Evolutionary conservation across 2,113 vertebrate species (phyloP).

Genomic region (Chaetura pelagica): DNA sequence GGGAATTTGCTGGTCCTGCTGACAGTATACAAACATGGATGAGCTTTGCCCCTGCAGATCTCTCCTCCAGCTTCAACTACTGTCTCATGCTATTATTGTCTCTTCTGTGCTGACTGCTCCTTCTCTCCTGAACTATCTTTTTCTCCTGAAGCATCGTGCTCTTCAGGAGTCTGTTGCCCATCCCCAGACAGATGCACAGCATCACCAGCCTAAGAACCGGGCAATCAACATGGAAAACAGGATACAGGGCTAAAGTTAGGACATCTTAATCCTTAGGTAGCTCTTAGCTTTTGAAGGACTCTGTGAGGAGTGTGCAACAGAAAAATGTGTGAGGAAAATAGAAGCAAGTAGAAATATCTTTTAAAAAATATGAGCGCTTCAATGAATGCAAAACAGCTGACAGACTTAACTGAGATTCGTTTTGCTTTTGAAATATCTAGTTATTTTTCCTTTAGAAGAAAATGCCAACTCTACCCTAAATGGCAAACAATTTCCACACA

Average conservation of each 20-base stretch:
- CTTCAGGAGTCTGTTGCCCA: neutral
- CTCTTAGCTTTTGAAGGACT: neutral
- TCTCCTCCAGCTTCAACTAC: neutral
- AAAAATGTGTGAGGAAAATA: neutral
- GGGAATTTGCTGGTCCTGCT: neutral
- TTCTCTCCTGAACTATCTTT: neutral
- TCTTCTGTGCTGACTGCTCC: neutral
- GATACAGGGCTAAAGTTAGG: neutral
- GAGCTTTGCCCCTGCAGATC: neutral
- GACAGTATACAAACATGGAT: fast-evolving
- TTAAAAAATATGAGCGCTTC: neutral
- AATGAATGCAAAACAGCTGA: neutral
- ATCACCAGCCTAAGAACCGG: neutral
- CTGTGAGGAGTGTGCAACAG: neutral
- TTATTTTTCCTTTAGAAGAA: neutral
- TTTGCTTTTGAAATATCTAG: neutral
- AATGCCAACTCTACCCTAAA: neutral
- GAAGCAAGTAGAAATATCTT: neutral
- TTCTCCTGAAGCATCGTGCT: neutral
- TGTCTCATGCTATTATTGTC: neutral
- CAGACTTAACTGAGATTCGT: neutral
- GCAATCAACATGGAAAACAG: neutral
- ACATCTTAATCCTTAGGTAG: neutral
- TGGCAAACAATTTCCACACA: neutral
- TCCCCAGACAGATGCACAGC: neutral